A percentile compares a stretch with the other conserved stretches of the same genome.
Evolutionary conservation across 2,113 vertebrate species (phyloP).

Genomic region (Oreochromis aureus): DNA sequence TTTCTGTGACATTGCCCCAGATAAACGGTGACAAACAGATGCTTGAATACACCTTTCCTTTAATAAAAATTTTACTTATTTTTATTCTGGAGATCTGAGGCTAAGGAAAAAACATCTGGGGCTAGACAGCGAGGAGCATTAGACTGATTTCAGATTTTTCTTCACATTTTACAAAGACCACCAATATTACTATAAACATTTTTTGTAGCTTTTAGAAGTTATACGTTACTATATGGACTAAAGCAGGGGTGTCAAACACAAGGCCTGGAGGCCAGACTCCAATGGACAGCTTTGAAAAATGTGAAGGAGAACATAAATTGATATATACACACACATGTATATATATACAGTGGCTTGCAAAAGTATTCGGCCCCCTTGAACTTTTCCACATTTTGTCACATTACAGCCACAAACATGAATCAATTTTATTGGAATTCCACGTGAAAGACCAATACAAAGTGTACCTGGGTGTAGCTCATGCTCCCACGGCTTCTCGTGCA

Average conservation of each 20-base stretch:
- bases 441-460: too few species aligned
- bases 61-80: not conserved
- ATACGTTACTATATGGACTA: not conserved
- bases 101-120: not conserved
- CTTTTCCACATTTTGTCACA: too few species aligned
- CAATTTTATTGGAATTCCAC: too few species aligned
- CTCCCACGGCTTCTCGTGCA: too few species aligned
- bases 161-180: not conserved
- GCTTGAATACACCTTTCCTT: not conserved
- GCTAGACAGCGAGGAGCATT: not conserved
- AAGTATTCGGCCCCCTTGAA: too few species aligned
- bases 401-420: too few species aligned
- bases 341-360: too few species aligned
- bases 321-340: not conserved
- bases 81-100: not conserved
- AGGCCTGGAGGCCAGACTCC: not conserved
- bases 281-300: not conserved
- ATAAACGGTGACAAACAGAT: not conserved
- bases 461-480: too few species aligned
- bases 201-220: not conserved
- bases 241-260: not conserved
- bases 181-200: not conserved
- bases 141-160: not conserved
- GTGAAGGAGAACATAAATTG: not conserved
- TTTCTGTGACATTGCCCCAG: not conserved